These are phyloP conservation scores for Diorhabda carinulata DNA, from an alignment of 1,140 invertebrate species.

Conservation along the genomic window DNA sequence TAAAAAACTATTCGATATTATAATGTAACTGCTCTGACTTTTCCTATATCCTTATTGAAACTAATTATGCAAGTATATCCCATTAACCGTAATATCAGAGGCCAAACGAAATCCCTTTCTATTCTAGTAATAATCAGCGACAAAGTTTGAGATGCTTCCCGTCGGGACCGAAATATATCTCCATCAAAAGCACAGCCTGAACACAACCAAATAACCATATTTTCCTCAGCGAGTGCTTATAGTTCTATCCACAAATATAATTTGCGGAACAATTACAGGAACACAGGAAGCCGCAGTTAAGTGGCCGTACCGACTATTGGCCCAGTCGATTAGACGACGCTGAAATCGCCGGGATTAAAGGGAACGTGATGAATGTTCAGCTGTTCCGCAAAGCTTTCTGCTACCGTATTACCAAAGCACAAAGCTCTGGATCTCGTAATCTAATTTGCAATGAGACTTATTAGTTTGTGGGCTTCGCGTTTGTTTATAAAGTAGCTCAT, in stretches of 20 bases:
- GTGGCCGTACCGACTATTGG: slow-evolving; percentile 32
- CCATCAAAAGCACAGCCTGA: slow-evolving; percentile 32
- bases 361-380: slow-evolving; percentile 8
- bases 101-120: not conserved
- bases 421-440: slow-evolving; percentile 45
- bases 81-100: not conserved
- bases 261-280: slow-evolving; percentile 45
- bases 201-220: slow-evolving; percentile 42
- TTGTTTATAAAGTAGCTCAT: slow-evolving; percentile 41
- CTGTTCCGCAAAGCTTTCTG: slow-evolving; percentile 41
- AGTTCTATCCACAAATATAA: slow-evolving; percentile 45
- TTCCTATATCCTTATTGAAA: too few species aligned
- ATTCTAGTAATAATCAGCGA: not conserved
- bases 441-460: slow-evolving; percentile 48
- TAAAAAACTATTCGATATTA: too few species aligned
- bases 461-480: slow-evolving; percentile 44
- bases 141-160: slow-evolving; percentile 1
- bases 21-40: too few species aligned
- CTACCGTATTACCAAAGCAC: slow-evolving; percentile 43
- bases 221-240: slow-evolving; percentile 38
- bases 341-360: slow-evolving; percentile 25
- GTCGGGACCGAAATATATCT: not conserved
- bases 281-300: slow-evolving; percentile 43
- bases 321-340: slow-evolving; percentile 18
- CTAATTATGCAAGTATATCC: not conserved